Conservation (phyloP, 2,888 invertebrate genomes). For the Drosophila fungiperda region DNA sequence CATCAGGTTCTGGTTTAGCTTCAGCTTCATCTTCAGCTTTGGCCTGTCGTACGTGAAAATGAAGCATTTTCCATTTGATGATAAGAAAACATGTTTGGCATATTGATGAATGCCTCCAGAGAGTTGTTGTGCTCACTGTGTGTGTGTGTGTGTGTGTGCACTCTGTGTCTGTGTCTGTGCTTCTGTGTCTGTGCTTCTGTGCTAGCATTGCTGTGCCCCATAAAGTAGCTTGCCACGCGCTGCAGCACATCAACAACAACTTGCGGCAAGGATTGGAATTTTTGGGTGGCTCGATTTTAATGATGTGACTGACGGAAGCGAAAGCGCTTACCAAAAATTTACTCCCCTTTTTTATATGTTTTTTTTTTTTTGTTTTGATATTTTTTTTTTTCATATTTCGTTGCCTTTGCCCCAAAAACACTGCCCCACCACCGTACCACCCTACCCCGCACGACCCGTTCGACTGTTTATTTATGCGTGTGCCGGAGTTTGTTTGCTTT, state of each 20-base stretch:
- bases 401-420: not conserved
- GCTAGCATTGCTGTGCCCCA: not conserved
- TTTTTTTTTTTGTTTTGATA: conserved; percentile 50
- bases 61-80: conserved; percentile 81
- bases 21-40: conserved; percentile 20
- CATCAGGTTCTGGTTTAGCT: not conserved
- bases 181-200: not conserved
- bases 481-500: conserved; percentile 76
- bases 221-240: conserved; percentile 33
- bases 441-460: not conserved
- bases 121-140: conserved; percentile 54
- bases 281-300: conserved; percentile 78
- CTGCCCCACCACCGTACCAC: not conserved
- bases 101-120: conserved; percentile 80
- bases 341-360: conserved; percentile 10
- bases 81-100: conserved; percentile 81
- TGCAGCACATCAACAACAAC: conserved; percentile 45
- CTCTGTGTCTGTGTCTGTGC: conserved; percentile 4
- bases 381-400: conserved; percentile 65
- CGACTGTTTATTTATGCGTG: conserved; percentile 74
- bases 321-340: conserved; percentile 52
- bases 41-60: conserved; percentile 75
- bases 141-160: conserved; percentile 20
- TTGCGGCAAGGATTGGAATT: conserved; percentile 75
- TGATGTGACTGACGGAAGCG: conserved; percentile 72